Evolutionary conservation across 2,888 invertebrate genomes (phyloP), one percentile per base, ranked within the genome.

Genomic region (Autographa gamma): DNA sequence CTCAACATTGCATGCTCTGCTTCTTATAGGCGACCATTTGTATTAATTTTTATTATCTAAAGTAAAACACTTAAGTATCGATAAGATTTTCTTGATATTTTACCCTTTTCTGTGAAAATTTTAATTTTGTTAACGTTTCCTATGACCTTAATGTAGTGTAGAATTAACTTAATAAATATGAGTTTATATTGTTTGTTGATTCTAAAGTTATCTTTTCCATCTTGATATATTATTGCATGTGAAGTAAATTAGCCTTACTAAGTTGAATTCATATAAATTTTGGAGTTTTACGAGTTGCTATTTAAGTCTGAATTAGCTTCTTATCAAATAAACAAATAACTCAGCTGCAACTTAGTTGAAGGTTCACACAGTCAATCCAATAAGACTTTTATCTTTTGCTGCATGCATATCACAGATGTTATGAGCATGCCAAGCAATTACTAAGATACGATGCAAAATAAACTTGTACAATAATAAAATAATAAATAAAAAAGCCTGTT

Each of bases 211-310:
- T 75, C 79, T 77, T 75, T 74, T 71, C 63, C 74, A 79, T 79
- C 77, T 75, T 79, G 77, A 77, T 65, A 74, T 62, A 69, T 67
- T 64, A 74, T 63, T 71, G 75, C 77, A 79, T 77, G 77, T 75
- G 77, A 77, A 79, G 77, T 68, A 65, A 60, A 60, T 54, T 54
- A 32, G 60, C 63, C 69, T 74, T 60, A 71, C 79, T 68, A 68
- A 77, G 79, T 79, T 77, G 79, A 75, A 77, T 77, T 71, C 66
- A 79, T 79, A 77, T 79, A 77, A 79, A 71, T 71, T 18, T 62
- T 77, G 66, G 63, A 66, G 60, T 68, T 71, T 75, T 65, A 77
- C 65, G 67, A 79, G 66, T 67, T 25, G 71, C 67, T 77, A 69
- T 70, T 79, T 64, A 71, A 18, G 71, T 63, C 60, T 65, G 67